Conservation (phyloP, 2,113 vertebrate genomes). For the Climacteris rufus region DNA sequence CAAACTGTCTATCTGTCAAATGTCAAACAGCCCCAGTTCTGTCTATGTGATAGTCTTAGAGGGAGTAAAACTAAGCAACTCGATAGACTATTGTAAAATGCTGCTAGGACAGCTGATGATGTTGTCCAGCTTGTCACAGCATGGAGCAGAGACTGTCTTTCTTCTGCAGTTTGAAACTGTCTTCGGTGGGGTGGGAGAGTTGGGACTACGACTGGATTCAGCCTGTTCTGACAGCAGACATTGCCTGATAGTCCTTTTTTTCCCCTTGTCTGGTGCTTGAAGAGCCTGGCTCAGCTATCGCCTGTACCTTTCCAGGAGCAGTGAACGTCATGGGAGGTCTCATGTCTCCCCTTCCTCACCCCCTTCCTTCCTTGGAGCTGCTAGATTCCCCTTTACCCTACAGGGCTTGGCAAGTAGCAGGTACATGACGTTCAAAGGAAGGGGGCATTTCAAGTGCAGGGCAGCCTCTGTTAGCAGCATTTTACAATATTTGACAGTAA, state of each 20-base stretch:
- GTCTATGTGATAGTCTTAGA: neutral
- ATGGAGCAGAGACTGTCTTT: neutral
- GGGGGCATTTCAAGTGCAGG: neutral
- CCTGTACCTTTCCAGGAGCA: neutral
- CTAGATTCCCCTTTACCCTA: neutral
- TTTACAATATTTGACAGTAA: neutral
- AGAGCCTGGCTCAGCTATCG: neutral
- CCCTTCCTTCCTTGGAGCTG: neutral
- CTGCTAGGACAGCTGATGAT: neutral
- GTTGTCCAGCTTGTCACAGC: neutral
- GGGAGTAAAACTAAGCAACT: neutral
- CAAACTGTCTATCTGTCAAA: neutral
- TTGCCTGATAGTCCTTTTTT: neutral
- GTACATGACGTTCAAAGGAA: neutral
- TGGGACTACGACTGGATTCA: neutral
- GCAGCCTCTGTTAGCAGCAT: neutral
- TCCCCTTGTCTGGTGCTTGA: neutral
- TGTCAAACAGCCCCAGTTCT: neutral
- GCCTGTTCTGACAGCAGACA: neutral
- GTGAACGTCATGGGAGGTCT: neutral
- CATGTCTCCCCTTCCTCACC: neutral
- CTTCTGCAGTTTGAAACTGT: neutral
- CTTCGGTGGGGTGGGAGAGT: neutral
- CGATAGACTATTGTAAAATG: neutral
- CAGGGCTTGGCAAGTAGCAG: neutral